phyloP scores from a whole-genome alignment of 2,797 vertebrate species.

The Phyllotis vaccarum region DNA sequence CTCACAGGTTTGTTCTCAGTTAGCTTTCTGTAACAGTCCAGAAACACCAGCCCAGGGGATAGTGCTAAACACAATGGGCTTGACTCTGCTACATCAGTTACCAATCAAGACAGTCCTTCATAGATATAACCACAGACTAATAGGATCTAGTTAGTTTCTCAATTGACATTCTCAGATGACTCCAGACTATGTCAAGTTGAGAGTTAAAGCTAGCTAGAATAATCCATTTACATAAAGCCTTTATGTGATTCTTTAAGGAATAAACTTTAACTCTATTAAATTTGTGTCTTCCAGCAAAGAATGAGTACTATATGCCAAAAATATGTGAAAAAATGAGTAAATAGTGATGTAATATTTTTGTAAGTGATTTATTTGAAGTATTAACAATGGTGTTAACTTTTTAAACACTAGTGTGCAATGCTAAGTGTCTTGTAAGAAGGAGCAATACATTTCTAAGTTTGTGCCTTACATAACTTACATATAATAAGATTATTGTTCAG shows the following conservation, averaged over 20 bases:
- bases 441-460: background rate
- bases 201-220: background rate
- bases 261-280: background rate
- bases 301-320: background rate
- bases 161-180: background rate
- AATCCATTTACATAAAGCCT: background rate
- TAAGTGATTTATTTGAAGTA: background rate
- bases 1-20: background rate
- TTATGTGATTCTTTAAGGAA: background rate
- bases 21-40: background rate
- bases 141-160: background rate
- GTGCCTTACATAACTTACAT: background rate
- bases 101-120: background rate
- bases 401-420: background rate
- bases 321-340: conserved; percentile 5
- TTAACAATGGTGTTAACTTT: background rate
- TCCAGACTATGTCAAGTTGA: background rate
- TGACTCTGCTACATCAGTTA: background rate
- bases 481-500: background rate
- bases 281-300: background rate
- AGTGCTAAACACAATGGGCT: too few relatives aligned
- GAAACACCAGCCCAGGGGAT: background rate
- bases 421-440: background rate
- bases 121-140: background rate
- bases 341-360: background rate